phyloP scores from a whole-genome alignment of 1,140 invertebrate species.

The Pachypsylla venusta region DNA sequence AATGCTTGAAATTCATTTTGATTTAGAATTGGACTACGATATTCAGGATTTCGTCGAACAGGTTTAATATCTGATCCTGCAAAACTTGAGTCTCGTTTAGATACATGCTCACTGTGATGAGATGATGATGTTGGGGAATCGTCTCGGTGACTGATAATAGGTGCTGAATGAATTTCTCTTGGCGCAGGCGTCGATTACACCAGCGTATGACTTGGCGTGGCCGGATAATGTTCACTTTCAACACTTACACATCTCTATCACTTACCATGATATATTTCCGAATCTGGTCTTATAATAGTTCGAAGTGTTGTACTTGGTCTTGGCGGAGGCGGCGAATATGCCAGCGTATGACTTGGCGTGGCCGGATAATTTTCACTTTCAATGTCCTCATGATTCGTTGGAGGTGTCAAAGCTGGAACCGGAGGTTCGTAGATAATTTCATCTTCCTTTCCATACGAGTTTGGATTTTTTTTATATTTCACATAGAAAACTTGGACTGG shows the following conservation, averaged over 20 bases:
- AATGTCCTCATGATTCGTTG: constrained; percentile 35
- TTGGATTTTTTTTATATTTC: constrained; percentile 62
- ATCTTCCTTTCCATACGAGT: constrained; percentile 31
- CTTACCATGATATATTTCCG: constrained; percentile 49
- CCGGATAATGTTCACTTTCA: constrained; percentile 30
- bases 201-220: constrained; percentile 5
- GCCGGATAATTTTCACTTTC: constrained; percentile 30
- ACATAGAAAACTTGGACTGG: constrained; percentile 80
- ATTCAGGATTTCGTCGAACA: not conserved
- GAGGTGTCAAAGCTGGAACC: constrained; percentile 51
- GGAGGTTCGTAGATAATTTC: constrained; percentile 57
- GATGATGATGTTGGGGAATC: constrained; percentile 12
- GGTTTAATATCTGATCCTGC: not conserved
- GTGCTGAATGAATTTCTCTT: constrained; percentile 18
- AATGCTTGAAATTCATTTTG: constrained; percentile 3
- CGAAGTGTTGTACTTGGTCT: constrained; percentile 55
- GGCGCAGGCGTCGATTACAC: constrained; percentile 23
- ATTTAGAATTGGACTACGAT: constrained; percentile 1
- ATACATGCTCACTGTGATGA: not conserved
- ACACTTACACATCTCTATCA: constrained; percentile 15
- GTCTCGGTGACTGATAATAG: constrained; percentile 10
- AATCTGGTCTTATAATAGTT: constrained; percentile 67
- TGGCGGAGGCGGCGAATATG: constrained; percentile 25
- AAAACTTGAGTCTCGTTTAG: not conserved
- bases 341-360: not conserved